Base-by-base conservation (phyloP, 2,797 vertebrate genomes). In the Pseudochromis fuscus region DNA sequence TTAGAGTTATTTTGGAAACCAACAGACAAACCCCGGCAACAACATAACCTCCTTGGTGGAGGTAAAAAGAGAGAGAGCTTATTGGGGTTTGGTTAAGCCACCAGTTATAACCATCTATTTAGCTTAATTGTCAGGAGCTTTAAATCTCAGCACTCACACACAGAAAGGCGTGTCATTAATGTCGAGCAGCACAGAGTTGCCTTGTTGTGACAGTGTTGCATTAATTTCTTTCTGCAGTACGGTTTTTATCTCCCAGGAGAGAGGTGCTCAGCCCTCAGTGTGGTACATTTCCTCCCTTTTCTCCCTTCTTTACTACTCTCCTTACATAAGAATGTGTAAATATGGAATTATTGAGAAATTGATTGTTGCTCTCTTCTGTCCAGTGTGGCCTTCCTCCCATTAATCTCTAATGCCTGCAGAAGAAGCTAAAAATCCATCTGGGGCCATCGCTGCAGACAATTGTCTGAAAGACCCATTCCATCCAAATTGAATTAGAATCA, bases 401-500 rank as follows among this genome's bases (percentile, higher is more conserved):
- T 93, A 93, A 94, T 94, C 91, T 93, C 90, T 86, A 81, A 89
- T 77, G 92, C 86, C 79, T 81, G 83, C 77, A 82, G 78, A 91
- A 87, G 82, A 88, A 86, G 84, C 88, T 88, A 82, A 88, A 92
- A 93, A 94, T 94, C 93, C 89, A 94, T 94, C 91, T 89, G 91
- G 84, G 86, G 87, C 83, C 78, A 85, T 89, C 60, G 67, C 89
- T 86, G 90, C 83, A 94, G 93, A 94, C 93, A 91, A 93, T 93
- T 87, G 91, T 92, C 90, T 94, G 92, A 94, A 94, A 92, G 88
- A 86, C 81, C 74, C 62, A 83, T 80, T 94, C 93, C 81, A 94
- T 93, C 88, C 90, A 92, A 94, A 94, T 90, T 93, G 89, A 94
- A 93, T 94, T 93, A 94, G 88, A 92, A 93, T 94, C 93, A 92